Evolutionary conservation across 2,113 vertebrate genomes (phyloP).

Genomic region (Seriola quinqueradiata): DNA sequence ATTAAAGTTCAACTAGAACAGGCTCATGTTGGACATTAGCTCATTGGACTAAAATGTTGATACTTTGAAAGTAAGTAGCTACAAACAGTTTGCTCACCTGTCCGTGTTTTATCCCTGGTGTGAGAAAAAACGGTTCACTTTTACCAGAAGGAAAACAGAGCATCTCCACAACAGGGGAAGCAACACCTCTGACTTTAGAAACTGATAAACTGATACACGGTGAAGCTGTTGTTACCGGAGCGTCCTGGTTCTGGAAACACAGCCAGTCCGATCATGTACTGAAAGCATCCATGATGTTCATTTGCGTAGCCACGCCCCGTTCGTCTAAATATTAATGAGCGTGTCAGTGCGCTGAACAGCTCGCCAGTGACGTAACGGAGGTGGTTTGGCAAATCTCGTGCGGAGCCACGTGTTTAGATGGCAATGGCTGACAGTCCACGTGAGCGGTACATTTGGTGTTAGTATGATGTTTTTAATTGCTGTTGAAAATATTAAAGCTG

Average conservation of each 20-base stretch:
- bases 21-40: not conserved
- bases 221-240: not conserved
- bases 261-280: not conserved
- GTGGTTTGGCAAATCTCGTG: conserved; percentile 54
- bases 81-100: conserved; percentile 32
- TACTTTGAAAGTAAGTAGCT: not conserved
- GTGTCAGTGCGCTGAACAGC: not conserved
- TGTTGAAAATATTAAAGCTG: not conserved
- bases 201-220: not conserved
- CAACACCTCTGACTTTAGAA: not conserved
- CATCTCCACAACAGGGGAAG: conserved; percentile 5
- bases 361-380: conserved; percentile 28
- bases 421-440: conserved; percentile 47
- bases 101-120: not conserved
- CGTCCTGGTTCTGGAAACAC: not conserved
- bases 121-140: not conserved
- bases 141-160: not conserved
- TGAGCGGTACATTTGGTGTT: conserved; percentile 33
- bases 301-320: conserved; percentile 36
- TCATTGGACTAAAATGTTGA: not conserved
- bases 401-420: conserved; percentile 50
- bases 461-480: not conserved
- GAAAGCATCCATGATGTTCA: conserved; percentile 44
- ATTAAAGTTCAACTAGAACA: not conserved
- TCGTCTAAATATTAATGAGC: conserved; percentile 19